These are phyloP conservation scores for Labeo catla DNA, from an alignment of 2,113 vertebrate species.

Conservation along the genomic window DNA sequence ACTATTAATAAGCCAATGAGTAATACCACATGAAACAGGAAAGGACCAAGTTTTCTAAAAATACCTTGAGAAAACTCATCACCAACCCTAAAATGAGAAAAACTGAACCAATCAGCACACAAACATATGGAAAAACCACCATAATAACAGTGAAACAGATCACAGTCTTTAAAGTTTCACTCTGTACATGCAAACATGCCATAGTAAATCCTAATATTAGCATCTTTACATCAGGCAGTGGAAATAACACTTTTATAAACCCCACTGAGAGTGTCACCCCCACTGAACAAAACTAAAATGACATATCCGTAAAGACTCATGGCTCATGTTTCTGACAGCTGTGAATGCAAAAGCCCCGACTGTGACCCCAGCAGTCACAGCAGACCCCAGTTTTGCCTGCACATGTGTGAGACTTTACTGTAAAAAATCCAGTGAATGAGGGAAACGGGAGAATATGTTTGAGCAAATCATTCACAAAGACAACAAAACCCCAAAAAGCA, in stretches of 20 bases:
- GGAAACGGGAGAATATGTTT: too few relatives aligned
- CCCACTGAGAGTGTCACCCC: background rate
- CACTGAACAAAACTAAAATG: background rate
- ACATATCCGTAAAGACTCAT: background rate
- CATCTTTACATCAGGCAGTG: background rate
- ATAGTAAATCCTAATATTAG: background rate
- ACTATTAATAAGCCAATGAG: too few relatives aligned
- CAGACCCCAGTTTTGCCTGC: too few relatives aligned
- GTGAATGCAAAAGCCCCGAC: too few relatives aligned
- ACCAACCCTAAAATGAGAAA: background rate
- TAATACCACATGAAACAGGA: background rate
- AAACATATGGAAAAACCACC: background rate
- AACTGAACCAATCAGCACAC: constrained; percentile 1
- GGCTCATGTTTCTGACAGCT: background rate
- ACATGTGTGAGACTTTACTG: too few relatives aligned
- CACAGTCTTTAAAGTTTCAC: background rate
- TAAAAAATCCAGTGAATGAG: too few relatives aligned
- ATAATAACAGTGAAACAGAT: rapidly evolving
- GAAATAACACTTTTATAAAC: background rate
- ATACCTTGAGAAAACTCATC: background rate
- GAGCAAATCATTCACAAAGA: too few relatives aligned
- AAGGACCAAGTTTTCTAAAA: background rate
- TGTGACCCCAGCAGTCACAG: too few relatives aligned
- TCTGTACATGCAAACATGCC: background rate
- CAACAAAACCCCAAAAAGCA: too few relatives aligned